Evolutionary conservation across 2,797 vertebrate species (phyloP).

Genomic region (Notolepis coatsorum): DNA sequence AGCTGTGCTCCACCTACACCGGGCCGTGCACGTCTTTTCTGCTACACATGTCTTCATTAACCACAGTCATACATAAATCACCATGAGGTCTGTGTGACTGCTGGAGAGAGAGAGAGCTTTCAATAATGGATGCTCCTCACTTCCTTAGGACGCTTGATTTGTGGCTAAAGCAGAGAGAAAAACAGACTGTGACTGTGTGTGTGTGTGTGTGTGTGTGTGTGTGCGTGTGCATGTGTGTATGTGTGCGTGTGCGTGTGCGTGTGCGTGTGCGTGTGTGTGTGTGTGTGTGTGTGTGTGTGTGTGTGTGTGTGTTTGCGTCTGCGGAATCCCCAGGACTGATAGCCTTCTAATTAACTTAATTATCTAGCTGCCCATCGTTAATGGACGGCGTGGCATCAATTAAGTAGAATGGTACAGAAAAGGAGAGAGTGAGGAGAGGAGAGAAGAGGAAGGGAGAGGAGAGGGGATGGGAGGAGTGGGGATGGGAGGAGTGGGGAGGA

Average conservation of each 20-base stretch:
- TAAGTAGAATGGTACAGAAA: conserved; percentile 26
- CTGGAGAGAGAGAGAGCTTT: conserved; percentile 23
- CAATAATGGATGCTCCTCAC: conserved; percentile 49
- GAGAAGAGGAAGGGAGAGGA: background rate
- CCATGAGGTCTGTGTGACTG: conserved; percentile 15
- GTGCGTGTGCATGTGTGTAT: conserved; percentile 4
- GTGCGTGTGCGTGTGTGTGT: background rate
- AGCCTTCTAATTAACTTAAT: conserved; percentile 60
- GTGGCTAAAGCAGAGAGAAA: conserved; percentile 29
- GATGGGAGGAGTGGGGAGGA: background rate
- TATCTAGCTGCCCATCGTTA: conserved; percentile 51
- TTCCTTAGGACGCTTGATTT: conserved; percentile 37
- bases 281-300: background rate
- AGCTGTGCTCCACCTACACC: background rate
- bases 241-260: background rate
- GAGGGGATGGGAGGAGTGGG: background rate
- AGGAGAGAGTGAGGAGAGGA: background rate
- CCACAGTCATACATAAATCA: conserved; percentile 54
- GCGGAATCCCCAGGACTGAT: conserved; percentile 42
- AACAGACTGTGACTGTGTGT: background rate
- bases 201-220: background rate
- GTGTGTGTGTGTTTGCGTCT: conserved; percentile 20
- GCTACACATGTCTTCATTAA: conserved; percentile 45
- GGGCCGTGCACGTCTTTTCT: background rate
- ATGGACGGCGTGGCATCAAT: conserved; percentile 42